Base-by-base conservation (phyloP, 2,797 vertebrate species). In the Urocyon cinereoargenteus region DNA sequence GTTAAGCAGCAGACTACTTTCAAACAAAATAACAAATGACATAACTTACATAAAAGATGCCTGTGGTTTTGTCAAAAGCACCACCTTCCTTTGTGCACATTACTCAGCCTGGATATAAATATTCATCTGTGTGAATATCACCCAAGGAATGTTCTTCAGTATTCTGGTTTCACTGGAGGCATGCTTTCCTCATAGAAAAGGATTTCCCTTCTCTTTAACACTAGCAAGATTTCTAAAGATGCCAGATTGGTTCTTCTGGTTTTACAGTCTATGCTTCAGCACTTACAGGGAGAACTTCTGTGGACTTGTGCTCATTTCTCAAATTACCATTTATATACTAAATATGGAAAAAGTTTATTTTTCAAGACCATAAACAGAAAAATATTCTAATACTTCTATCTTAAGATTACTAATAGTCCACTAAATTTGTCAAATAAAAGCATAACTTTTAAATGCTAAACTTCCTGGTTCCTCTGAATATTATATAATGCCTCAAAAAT, bases 121-220 rank as follows among this genome's bases (percentile, higher is more conserved):
- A 36, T 36, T 57, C 28, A 49, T 22, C 89, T 78, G 2, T 24
- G 19, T 93, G 93, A 96, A 6, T 83, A 84, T 34, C 66, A 70
- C 72, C 28, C 12, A 64, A 94, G 89, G 96, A 97, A 98, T 94
- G 97, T 49, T 73, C 72, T 55, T 73, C 3, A 36, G 51, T 88
- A 81, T 93, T 93, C 26, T 90, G 91, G 96, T 97, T 96, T 98
- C 95, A 72, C 61, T 68, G 64, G 83, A 96, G 51, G 51, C 81
- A 51, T 49, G 62, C n/a, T 77, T 84, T 97, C 82, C 59, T 19
- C 49, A 55, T 0, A 89, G 57, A 68, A 96, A 85, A 96, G 72
- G 53, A 94, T 68, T 97, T 91, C 84, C 89, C 86, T 81, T 96
- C 64, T 86, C 91, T 82, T 75, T 45, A 66, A 82, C 21, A 85